These are phyloP conservation scores for Scaptomyza cyrtandrae DNA, from an alignment of 2,888 invertebrate species.

Conservation along the genomic window DNA sequence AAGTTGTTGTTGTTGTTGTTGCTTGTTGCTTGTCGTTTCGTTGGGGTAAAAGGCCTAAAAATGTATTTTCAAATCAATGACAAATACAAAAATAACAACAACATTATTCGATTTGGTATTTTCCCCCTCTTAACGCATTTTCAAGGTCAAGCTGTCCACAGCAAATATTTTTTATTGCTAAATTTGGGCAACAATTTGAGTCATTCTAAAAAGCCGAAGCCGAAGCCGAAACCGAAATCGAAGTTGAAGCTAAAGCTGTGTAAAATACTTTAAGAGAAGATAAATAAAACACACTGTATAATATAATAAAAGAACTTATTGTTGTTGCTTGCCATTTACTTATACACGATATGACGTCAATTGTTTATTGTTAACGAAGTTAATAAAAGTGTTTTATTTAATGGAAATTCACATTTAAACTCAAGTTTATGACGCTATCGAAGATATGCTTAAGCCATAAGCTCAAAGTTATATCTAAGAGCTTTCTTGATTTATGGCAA, in stretches of 20 bases:
- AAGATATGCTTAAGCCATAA: neutral
- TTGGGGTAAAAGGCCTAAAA: constrained; percentile 16
- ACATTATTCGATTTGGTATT: constrained; percentile 6
- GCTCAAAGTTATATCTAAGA: neutral
- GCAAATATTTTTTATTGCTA: neutral
- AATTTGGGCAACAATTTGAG: constrained; percentile 24
- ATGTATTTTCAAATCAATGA: neutral
- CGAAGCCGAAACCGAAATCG: neutral
- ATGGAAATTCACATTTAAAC: neutral
- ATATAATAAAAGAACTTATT: constrained; percentile 1
- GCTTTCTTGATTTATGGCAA: neutral
- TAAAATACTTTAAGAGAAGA: constrained; percentile 6
- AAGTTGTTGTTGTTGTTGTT: constrained; percentile 3
- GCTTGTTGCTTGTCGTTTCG: neutral
- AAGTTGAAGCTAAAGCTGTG: neutral
- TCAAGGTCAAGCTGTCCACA: constrained; percentile 23
- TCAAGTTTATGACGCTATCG: neutral
- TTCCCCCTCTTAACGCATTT: neutral
- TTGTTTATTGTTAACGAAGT: constrained; percentile 3
- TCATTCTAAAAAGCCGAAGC: constrained; percentile 12
- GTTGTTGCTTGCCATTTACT: neutral
- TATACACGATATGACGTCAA: constrained; percentile 13
- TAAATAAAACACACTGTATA: too few relatives aligned
- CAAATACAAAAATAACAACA: constrained; percentile 7
- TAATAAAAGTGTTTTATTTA: neutral